phyloP scores from a whole-genome alignment of 1,140 invertebrate genomes.

The Trissolcus basalis region DNA sequence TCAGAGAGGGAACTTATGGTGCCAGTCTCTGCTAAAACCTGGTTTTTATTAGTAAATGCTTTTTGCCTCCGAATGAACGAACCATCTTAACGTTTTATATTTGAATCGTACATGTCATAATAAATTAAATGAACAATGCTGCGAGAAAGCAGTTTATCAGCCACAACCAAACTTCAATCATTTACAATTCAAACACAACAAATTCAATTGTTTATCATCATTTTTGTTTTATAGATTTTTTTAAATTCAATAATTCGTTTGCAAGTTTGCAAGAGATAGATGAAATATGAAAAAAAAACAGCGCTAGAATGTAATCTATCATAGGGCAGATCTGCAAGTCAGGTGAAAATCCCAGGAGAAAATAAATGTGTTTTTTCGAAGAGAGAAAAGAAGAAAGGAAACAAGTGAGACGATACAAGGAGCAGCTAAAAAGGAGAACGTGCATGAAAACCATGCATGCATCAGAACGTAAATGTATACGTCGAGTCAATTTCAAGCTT shows the following conservation, averaged over 20 bases:
- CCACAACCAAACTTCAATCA: no score
- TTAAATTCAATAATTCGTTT: no score
- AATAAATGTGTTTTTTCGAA: slow-evolving; percentile 37
- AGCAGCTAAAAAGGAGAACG: slow-evolving; percentile 29
- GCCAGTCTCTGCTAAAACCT: background rate
- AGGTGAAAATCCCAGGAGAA: slow-evolving; percentile 29
- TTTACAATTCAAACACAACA: no score
- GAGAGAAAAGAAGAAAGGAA: slow-evolving; percentile 16
- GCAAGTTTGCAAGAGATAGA: background rate
- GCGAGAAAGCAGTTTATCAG: no score
- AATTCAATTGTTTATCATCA: no score
- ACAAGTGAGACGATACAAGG: slow-evolving; percentile 12
- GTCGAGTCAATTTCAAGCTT: slow-evolving; percentile 38
- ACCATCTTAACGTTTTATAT: no score
- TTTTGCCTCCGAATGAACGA: no score
- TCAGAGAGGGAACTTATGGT: background rate
- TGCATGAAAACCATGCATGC: slow-evolving; percentile 1
- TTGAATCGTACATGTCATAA: no score
- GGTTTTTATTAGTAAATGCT: background rate
- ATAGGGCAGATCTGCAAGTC: slow-evolving; percentile 17
- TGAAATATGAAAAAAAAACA: background rate
- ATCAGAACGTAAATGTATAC: slow-evolving; percentile 26
- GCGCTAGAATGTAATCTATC: slow-evolving; percentile 21
- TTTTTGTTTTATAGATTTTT: no score
- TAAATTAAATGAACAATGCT: no score